These are phyloP conservation scores for Agapostemon virescens DNA, from an alignment of 2,888 invertebrate genomes.

Conservation along the genomic window DNA sequence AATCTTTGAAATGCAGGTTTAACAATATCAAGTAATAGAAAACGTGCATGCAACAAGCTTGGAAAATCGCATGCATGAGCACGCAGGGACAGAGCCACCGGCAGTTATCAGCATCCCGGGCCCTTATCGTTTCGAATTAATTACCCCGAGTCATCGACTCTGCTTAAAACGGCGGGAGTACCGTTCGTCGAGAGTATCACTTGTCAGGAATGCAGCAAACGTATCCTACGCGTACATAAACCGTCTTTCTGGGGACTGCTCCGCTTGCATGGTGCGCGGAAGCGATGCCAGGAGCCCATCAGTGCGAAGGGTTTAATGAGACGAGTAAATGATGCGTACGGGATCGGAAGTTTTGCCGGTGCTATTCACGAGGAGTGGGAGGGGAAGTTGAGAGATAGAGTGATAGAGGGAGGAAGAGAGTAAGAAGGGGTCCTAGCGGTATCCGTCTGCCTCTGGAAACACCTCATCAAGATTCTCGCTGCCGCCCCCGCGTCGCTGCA, in stretches of 20 bases:
- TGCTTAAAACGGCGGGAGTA: background rate
- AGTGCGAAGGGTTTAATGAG: constrained; percentile 44
- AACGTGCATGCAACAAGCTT: background rate
- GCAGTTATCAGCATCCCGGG: background rate
- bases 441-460: constrained; percentile 67
- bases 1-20: too few species aligned
- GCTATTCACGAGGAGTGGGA: constrained; percentile 31
- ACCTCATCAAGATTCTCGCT: constrained; percentile 73
- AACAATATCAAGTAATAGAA: too few species aligned
- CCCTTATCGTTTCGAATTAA: background rate
- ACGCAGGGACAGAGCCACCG: background rate
- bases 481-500: constrained; percentile 25
- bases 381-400: background rate
- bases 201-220: background rate
- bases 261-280: background rate
- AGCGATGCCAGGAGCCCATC: background rate
- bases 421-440: constrained; percentile 32
- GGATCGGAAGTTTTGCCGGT: constrained; percentile 60
- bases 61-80: background rate
- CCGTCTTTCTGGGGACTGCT: background rate
- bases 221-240: background rate
- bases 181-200: constrained; percentile 5
- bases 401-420: background rate
- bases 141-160: background rate
- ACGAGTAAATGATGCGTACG: constrained; percentile 43